Conservation (phyloP, 64 coral and sea anemone species). For the Stichodactyla mertensii region DNA sequence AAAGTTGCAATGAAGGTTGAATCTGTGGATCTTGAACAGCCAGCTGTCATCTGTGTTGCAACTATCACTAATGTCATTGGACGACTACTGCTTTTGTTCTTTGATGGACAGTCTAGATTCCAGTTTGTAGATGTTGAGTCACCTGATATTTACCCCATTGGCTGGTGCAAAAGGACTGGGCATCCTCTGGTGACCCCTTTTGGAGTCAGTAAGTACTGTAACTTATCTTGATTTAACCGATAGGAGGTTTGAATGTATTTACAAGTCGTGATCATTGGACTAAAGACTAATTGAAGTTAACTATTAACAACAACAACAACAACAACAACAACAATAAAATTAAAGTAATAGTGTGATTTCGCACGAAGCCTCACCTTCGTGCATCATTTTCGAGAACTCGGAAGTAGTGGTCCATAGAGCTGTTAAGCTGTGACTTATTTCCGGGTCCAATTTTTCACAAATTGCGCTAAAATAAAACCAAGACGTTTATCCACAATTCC, state of each 20-base stretch:
- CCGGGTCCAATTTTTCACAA: too few relatives aligned
- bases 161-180: conserved; percentile 92
- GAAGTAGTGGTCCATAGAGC: too few relatives aligned
- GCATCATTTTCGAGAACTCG: too few relatives aligned
- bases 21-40: conserved; percentile 84
- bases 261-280: neutral
- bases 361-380: too few relatives aligned
- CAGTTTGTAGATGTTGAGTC: conserved; percentile 97
- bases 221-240: neutral
- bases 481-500: too few relatives aligned
- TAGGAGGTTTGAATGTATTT: neutral
- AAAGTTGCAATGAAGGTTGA: conserved; percentile 89
- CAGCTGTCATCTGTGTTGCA: conserved; percentile 67
- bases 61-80: conserved; percentile 93
- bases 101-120: conserved; percentile 85
- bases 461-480: too few relatives aligned
- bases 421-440: too few relatives aligned
- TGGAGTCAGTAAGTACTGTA: conserved; percentile 65
- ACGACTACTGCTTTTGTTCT: conserved; percentile 76
- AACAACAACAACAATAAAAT: too few relatives aligned
- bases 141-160: conserved; percentile 81
- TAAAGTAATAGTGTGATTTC: too few relatives aligned
- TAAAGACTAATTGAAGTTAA: too few relatives aligned
- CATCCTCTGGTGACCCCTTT: conserved; percentile 78
- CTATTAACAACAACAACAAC: too few relatives aligned